Evolutionary conservation across 23 tunicate genomes (phyloP).

Genomic region (Trididemnum clinides): DNA sequence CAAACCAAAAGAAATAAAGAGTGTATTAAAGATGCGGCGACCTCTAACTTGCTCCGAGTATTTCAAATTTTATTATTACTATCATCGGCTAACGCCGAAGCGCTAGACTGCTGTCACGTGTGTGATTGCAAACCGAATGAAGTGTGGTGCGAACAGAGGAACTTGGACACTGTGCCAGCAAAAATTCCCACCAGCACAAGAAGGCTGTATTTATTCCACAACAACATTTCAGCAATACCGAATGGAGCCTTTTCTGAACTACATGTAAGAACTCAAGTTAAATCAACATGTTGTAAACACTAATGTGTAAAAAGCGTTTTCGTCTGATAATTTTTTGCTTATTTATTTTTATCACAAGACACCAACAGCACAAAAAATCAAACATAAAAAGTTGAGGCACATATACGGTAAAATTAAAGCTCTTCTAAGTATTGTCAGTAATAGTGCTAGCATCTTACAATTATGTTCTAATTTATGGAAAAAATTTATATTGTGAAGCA

Average conservation of each 20-base stretch:
- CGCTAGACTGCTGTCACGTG: not conserved
- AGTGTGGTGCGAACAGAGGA: slow-evolving; percentile 50
- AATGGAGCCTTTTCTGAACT: slow-evolving; percentile 31
- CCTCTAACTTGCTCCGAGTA: not conserved
- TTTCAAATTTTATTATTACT: not conserved
- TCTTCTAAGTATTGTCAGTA: too few relatives aligned
- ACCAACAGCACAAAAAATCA: too few relatives aligned
- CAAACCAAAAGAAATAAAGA: not conserved
- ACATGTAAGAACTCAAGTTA: slow-evolving; percentile 18
- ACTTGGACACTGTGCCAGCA: slow-evolving; percentile 28
- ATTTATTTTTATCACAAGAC: too few relatives aligned
- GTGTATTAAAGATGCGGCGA: not conserved
- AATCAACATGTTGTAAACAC: too few relatives aligned
- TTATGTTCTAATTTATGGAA: too few relatives aligned
- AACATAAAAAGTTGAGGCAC: too few relatives aligned
- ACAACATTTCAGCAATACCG: slow-evolving; percentile 57
- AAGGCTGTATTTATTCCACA: slow-evolving; percentile 54
- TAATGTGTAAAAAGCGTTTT: too few relatives aligned
- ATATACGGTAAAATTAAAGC: too few relatives aligned
- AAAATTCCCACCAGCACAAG: slow-evolving; percentile 27
- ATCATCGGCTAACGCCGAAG: not conserved
- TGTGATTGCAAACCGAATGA: slow-evolving; percentile 15
- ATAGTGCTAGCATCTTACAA: too few relatives aligned
- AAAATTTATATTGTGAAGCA: too few relatives aligned
- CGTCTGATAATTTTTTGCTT: too few relatives aligned